Evolutionary conservation across 1,140 invertebrate genomes (phyloP), one percentile per base, ranked within the genome.

Genomic region (Oryctes rhinoceros): DNA sequence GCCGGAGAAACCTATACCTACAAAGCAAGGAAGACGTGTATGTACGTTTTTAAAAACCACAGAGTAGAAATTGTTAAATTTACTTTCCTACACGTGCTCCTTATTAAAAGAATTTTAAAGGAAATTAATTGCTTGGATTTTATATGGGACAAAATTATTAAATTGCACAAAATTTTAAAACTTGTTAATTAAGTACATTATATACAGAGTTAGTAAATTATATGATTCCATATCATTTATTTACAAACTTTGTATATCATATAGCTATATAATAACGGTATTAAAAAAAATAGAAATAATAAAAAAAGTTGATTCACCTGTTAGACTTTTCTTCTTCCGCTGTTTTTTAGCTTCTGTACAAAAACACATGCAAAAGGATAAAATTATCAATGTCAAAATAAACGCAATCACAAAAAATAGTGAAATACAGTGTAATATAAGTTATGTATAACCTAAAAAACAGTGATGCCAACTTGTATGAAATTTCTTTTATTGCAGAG

Each of bases 331-430:
- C 91, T 94, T 95, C 91, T 94, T 94, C 91, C 93, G 93, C 90
- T 94, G 93, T 93, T 96, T 96, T 95, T 96, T 96, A 92, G 94
- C 94, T 92, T 96, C 95, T 96, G 93, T 87, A 88, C 89, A 91
- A 88, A 91, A 91, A 90, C 87, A 88, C 90, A 91, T 91, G 89
- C 90, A 91, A 91, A 90, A 91, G 86, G 90, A 90, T 89, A 90
- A 88, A 84, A 91, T 91, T 91, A 91, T 90, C 90, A 90, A 88
- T 90, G 85, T 89, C 84, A 86, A 87, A 87, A 86, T 76, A 76
- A 76, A 82, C 80, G 5, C 65, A 67, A 67, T 67, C 65, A 67
- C 20, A 24, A 67, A 20, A 24, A 67, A 67, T 11, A 18, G 65
- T 67, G 65, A 18, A 6, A n/a, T 6, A 18, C 13, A 20, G 53